Evolutionary conservation across 1,140 invertebrate genomes (phyloP), one percentile per base, ranked within the genome.

Genomic region (Eueides isabella): DNA sequence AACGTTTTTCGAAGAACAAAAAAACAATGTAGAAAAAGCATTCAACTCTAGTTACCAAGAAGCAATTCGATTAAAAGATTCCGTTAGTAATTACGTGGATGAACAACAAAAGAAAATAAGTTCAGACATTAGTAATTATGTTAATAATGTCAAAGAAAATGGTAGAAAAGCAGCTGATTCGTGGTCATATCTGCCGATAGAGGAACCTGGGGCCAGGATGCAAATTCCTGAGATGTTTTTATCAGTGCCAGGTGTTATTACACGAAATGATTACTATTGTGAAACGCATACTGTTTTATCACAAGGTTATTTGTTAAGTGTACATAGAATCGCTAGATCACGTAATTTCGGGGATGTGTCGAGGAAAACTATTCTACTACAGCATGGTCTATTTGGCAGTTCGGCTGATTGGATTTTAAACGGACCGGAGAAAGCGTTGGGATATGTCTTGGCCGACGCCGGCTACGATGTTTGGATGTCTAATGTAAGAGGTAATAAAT

Each of bases 321-420:
- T 97, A 16, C 96, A 97, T 79, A 93, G 97, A 55, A 97, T 97
- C 73, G 95, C 95, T 1, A 81, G 85, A 77, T 81, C 73, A 31
- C 90, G 65, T 55, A 86, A 61, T 12, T 80, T 68, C 1, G 68
- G 77, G 1, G 19, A 76, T 3, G 55, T 79, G 55, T 62, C 87
- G 9, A 75, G 73, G 28, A 85, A 84, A 23, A 92, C 94, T 2
- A 94, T 97, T 4, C 93, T 96, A 16, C 83, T 97, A 0, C 97
- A 97, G 82, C 97, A 98, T 86, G 97, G 97, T 2, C 89, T 98
- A 1, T 91, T 97, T 4, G 95, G 94, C 1, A 96, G 96, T 80
- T 97, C 96, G 3, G 94, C 95, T 0, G 96, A 97, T 85, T 98
- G 95, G 95, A 94, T 98, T n/a, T 87, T 97, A 1, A 95, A 95